phyloP scores from a whole-genome alignment of 1,140 invertebrate genomes.

The Drosophila athabasca region DNA sequence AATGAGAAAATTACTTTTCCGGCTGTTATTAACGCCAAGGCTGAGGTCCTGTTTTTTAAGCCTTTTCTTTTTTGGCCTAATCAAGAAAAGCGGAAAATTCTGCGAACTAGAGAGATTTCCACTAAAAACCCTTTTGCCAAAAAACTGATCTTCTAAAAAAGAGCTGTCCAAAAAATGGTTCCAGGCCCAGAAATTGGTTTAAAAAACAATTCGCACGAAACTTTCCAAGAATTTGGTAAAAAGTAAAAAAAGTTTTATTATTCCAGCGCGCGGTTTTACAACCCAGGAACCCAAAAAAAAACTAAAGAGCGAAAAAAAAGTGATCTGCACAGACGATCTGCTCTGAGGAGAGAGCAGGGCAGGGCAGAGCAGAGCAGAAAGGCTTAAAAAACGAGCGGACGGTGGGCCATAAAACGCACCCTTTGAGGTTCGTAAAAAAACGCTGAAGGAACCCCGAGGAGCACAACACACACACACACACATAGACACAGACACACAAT shows the following conservation, averaged over 20 bases:
- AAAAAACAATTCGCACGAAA: constrained; percentile 19
- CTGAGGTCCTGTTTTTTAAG: constrained; percentile 59
- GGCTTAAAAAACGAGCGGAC: constrained; percentile 69
- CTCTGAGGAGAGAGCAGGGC: constrained; percentile 7
- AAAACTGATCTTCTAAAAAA: constrained; percentile 29
- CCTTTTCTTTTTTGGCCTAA: constrained; percentile 44
- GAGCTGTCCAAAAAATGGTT: not conserved
- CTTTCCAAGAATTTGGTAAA: constrained; percentile 52
- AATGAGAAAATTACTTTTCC: not conserved
- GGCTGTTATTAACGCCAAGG: constrained; percentile 49
- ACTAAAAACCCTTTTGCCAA: constrained; percentile 59
- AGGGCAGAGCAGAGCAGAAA: constrained; percentile 65
- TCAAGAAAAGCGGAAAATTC: constrained; percentile 39
- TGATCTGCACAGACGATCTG: constrained; percentile 4
- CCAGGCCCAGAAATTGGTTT: constrained; percentile 10
- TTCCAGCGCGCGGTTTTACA: constrained; percentile 32
- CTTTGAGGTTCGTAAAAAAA: constrained; percentile 29
- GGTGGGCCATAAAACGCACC: constrained; percentile 35
- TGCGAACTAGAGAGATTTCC: constrained; percentile 48
- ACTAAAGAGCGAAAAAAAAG: constrained; percentile 28
- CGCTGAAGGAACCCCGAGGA: constrained; percentile 11
- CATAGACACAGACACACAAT: constrained; percentile 43
- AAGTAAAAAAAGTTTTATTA: constrained; percentile 26
- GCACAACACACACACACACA: constrained; percentile 33
- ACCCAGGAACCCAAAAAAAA: constrained; percentile 20